Evolutionary conservation across 1,140 invertebrate species (phyloP), one percentile per base, ranked within the genome.

Genomic region (Drosophila parabipectinata): DNA sequence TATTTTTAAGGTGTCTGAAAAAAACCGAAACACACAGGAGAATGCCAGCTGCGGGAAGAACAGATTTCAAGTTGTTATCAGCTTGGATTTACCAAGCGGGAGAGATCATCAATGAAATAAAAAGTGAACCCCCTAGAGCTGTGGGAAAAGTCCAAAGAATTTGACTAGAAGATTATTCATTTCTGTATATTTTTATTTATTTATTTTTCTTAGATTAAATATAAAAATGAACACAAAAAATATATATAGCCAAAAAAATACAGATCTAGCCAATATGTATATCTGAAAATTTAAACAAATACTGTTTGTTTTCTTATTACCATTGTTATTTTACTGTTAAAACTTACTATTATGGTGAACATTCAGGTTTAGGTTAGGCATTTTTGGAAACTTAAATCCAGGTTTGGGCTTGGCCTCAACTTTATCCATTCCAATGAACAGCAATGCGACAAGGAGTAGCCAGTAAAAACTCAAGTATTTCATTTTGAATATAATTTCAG

Each of bases 101-200:
- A 53, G 72, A 44, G 5, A 39, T 59, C 32, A 44, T 37, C 44
- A 51, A 47, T 51, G 26, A 54, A 37, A 18, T 18, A 14, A 39
- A 55, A 66, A 77, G 77, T 80, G 15, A 81, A 55, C 28, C 77
- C 79, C 79, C 72, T 28, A 5, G 8, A n/a, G 45, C 18, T 41
- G 18, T 18, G 26, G 24, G 41, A 18, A 44, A 58, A 71, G 47
- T 48, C 44, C 26, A 26, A 51, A 51, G 21, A 30, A 59, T 28
- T 12, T 59, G 57, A 59, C 41, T 44, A 18, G 14, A 44, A 18
- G 41, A 44, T 18, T 44, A 44, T 44, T 44, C 0, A 44, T 44
- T 44, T 44, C 15, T 44, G 15, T 44, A 0, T 6, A 44, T 44
- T 44, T 44, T 15, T 14, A 15, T 15, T 15, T 37, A 37, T 37